Evolutionary conservation across 2,888 invertebrate species (phyloP).

Genomic region (Cryptocheilus praepositus): DNA sequence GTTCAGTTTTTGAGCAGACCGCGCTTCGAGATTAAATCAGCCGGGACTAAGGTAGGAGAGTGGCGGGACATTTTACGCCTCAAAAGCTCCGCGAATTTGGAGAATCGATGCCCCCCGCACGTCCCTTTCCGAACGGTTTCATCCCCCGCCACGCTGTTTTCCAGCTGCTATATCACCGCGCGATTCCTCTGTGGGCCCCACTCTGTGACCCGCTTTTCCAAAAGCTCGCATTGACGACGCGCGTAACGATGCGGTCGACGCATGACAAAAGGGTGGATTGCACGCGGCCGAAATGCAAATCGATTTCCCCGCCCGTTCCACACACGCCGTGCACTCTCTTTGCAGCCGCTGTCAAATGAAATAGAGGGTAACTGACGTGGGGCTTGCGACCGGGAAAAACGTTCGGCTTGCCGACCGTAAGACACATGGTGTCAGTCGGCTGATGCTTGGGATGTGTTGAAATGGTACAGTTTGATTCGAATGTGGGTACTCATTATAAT

Average conservation of each 20-base stretch:
- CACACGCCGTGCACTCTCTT: conserved; percentile 3
- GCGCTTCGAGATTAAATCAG: conserved; percentile 45
- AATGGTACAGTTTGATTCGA: no score
- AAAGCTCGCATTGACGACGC: conserved; percentile 40
- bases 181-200: not conserved
- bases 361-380: no score
- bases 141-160: conserved; percentile 21
- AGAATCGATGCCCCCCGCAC: conserved; percentile 12
- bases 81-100: conserved; percentile 35
- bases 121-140: conserved; percentile 2
- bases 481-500: no score
- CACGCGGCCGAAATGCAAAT: conserved; percentile 21
- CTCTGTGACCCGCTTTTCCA: conserved; percentile 31
- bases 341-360: no score
- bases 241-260: conserved; percentile 54
- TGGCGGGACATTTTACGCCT: conserved; percentile 53
- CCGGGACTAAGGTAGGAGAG: conserved; percentile 49
- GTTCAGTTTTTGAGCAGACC: conserved; percentile 27
- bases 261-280: conserved; percentile 43
- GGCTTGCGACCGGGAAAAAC: no score
- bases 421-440: no score
- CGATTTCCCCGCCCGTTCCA: conserved; percentile 22
- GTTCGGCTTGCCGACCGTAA: no score
- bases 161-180: not conserved
- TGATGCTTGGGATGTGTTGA: no score